These are phyloP conservation scores for Stegodyphus mimosarum DNA, from an alignment of 1,140 invertebrate genomes.

Conservation along the genomic window DNA sequence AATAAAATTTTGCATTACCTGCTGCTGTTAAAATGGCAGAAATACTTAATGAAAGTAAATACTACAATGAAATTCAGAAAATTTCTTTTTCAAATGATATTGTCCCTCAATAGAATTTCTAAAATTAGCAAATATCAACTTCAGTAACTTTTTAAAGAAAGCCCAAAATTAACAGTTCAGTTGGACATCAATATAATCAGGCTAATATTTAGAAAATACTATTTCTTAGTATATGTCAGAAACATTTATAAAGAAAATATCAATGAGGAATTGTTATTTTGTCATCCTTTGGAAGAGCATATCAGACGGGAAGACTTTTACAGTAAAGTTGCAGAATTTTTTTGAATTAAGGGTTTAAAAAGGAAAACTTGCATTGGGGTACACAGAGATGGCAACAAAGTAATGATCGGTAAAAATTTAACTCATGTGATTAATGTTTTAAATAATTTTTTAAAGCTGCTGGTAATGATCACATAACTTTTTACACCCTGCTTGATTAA, in stretches of 20 bases:
- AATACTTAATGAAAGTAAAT: too few species aligned
- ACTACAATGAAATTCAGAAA: too few species aligned
- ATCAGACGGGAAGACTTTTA: conserved; percentile 59
- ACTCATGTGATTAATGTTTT: not conserved
- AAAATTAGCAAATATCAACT: too few species aligned
- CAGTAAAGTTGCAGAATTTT: not conserved
- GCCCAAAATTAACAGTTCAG: not conserved
- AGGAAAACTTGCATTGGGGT: not conserved
- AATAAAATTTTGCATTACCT: too few species aligned
- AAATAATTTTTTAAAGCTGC: not conserved
- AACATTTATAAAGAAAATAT: conserved; percentile 9
- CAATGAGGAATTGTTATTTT: conserved; percentile 11
- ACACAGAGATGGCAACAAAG: too few species aligned
- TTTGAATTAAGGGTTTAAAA: not conserved
- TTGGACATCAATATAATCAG: not conserved
- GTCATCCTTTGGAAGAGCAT: not conserved
- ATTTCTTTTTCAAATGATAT: too few species aligned
- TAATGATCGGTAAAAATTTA: not conserved
- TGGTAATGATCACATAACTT: not conserved
- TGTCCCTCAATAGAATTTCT: too few species aligned
- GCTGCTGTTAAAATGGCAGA: too few species aligned
- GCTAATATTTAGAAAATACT: not conserved
- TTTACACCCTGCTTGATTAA: not conserved
- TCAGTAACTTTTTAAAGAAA: too few species aligned
- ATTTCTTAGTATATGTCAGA: not conserved